A percentile compares a stretch with the other conserved stretches of the same genome.
These are phyloP conservation scores for Scomberomorus guttatus DNA, from an alignment of 2,797 vertebrate species.

Conservation along the genomic window DNA sequence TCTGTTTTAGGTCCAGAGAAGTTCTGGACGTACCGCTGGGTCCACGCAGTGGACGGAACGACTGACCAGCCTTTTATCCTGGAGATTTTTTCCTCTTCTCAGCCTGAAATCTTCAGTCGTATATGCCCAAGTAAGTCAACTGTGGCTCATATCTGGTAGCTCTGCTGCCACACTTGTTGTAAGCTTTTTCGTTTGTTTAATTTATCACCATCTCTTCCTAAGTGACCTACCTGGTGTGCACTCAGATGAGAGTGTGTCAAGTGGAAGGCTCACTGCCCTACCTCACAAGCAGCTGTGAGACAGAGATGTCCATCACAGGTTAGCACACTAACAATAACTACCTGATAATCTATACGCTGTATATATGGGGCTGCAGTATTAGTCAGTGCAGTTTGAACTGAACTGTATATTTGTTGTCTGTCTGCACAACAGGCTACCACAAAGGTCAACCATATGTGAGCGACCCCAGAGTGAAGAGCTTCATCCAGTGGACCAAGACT, in stretches of 20 bases:
- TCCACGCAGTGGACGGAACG: conserved; percentile 91
- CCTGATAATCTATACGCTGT: background rate
- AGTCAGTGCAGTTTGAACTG: background rate
- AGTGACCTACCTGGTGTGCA: conserved; percentile 92
- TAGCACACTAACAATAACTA: conserved; percentile 19
- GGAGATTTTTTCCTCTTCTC: conserved; percentile 94
- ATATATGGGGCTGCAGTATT: background rate
- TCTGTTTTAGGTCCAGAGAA: conserved; percentile 87
- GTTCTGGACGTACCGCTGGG: conserved; percentile 94
- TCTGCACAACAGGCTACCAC: conserved; percentile 84
- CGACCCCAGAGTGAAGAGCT: conserved; percentile 88
- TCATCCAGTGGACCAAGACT: conserved; percentile 91
- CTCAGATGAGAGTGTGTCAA: conserved; percentile 92
- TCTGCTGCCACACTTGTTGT: background rate
- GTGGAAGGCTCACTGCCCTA: conserved; percentile 84
- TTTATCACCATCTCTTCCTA: conserved; percentile 6
- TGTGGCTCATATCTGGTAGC: background rate
- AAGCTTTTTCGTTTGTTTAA: background rate
- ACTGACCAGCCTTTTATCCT: conserved; percentile 90
- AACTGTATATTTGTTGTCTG: background rate
- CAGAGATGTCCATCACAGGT: conserved; percentile 92
- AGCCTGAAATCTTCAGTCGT: conserved; percentile 91
- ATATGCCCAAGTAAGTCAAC: conserved; percentile 87
- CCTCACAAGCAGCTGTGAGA: conserved; percentile 94
- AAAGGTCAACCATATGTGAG: conserved; percentile 89